phyloP scores from a whole-genome alignment of 2,888 invertebrate genomes.

The Caradrina clavipalpis region DNA sequence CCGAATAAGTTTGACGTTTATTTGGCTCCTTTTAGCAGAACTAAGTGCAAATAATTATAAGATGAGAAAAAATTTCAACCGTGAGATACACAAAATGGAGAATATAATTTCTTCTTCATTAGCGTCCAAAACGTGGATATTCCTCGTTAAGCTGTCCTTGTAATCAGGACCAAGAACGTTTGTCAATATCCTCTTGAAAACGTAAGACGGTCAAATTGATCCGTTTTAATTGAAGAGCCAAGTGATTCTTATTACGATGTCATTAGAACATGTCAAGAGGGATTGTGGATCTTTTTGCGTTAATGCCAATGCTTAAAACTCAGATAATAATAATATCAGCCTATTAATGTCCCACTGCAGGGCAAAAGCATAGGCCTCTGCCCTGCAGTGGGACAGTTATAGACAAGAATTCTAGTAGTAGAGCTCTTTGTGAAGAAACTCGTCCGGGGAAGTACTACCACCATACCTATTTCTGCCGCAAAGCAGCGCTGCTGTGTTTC shows the following conservation, averaged over 20 bases:
- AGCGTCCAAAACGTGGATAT: constrained; percentile 22
- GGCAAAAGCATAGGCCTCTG: no score
- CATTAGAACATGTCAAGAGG: background rate
- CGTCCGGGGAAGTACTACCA: no score
- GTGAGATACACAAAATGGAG: background rate
- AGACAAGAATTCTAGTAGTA: no score
- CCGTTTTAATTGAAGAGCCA: constrained; percentile 15
- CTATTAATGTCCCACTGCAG: no score
- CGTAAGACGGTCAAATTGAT: constrained; percentile 8
- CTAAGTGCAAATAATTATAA: background rate
- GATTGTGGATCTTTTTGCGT: background rate
- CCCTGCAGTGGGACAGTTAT: no score
- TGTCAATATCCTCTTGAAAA: constrained; percentile 7
- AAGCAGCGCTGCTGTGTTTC: no score
- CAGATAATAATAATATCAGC: no score
- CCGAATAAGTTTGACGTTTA: no score
- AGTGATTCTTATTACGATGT: constrained; percentile 11
- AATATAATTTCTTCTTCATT: background rate
- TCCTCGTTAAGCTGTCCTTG: background rate
- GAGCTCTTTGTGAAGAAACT: no score
- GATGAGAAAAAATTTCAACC: constrained; percentile 5
- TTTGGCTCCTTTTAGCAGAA: no score
- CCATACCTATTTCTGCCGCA: no score
- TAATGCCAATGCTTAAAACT: no score
- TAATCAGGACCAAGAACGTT: constrained; percentile 7